A percentile compares a stretch with the other conserved stretches of the same genome.
Conservation (phyloP, 1,140 invertebrate species). For the Oreohelix idahoensis region DNA sequence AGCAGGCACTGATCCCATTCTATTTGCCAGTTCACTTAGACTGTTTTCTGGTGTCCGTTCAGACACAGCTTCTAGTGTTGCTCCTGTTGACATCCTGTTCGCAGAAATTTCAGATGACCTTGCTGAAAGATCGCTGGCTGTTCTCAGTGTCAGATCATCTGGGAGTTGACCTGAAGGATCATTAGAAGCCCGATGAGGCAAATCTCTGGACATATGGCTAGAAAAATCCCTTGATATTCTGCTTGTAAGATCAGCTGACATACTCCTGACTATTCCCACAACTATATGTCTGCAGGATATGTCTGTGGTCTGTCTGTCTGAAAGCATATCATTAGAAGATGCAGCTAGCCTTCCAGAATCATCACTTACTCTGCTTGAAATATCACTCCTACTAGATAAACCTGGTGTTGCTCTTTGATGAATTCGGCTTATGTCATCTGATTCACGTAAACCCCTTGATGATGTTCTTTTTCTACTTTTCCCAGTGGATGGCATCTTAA, state of each 20-base stretch:
- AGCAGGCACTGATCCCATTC: slow-evolving; percentile 8
- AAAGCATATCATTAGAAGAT: slow-evolving; percentile 1
- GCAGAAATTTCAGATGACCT: background rate
- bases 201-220: background rate
- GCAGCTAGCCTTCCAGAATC: background rate
- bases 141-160: slow-evolving; percentile 12
- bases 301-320: background rate
- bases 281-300: slow-evolving; percentile 6
- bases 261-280: background rate
- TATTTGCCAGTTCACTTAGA: slow-evolving; percentile 2
- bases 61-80: background rate
- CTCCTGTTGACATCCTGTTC: background rate
- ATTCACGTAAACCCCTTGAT: slow-evolving; percentile 3
- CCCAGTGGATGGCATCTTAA: background rate
- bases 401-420: background rate
- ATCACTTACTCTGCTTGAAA: background rate
- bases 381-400: background rate
- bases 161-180: background rate
- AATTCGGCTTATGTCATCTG: background rate
- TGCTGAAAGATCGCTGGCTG: background rate
- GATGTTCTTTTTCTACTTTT: background rate
- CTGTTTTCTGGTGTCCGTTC: background rate
- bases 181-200: background rate
- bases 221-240: background rate
- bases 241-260: slow-evolving; percentile 17